These are phyloP conservation scores for Harpagoxenus sublaevis DNA, from an alignment of 2,888 invertebrate genomes.

Conservation along the genomic window DNA sequence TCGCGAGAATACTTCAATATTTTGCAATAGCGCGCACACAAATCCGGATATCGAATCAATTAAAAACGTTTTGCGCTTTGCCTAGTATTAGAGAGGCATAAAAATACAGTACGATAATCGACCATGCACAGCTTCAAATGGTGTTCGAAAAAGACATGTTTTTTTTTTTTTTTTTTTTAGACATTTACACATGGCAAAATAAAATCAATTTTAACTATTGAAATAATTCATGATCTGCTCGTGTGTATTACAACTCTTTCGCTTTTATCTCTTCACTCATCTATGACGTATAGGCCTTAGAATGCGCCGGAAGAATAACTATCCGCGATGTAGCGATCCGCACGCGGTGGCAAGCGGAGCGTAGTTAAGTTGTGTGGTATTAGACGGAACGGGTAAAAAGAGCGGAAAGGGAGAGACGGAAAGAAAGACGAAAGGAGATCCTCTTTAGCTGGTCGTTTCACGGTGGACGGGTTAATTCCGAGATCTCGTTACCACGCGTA, in stretches of 20 bases:
- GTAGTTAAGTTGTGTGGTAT: constrained; percentile 20
- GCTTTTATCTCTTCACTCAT: background rate
- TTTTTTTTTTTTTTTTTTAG: background rate
- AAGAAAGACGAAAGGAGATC: constrained; percentile 45
- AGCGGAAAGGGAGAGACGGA: background rate
- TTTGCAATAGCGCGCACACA: constrained; percentile 2
- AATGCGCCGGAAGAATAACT: background rate
- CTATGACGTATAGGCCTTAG: background rate
- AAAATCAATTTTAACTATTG: background rate
- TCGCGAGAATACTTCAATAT: constrained; percentile 36
- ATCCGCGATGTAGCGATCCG: background rate
- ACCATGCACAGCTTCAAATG: background rate
- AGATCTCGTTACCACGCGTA: constrained; percentile 61
- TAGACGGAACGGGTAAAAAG: background rate
- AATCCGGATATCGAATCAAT: constrained; percentile 23
- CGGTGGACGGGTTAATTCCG: constrained; percentile 66
- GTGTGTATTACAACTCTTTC: background rate
- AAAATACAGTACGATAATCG: background rate
- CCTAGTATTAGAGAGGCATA: background rate
- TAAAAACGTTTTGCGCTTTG: constrained; percentile 13
- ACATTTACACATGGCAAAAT: background rate
- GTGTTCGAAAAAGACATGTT: background rate
- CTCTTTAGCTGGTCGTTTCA: constrained; percentile 59
- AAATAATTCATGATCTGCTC: background rate
- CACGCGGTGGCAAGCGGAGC: background rate